Percentiles rank a stretch among this genome's conserved stretches.
Conservation (phyloP, 92 coral and sea anemone species). For the Isaurus tuberculatus region DNA sequence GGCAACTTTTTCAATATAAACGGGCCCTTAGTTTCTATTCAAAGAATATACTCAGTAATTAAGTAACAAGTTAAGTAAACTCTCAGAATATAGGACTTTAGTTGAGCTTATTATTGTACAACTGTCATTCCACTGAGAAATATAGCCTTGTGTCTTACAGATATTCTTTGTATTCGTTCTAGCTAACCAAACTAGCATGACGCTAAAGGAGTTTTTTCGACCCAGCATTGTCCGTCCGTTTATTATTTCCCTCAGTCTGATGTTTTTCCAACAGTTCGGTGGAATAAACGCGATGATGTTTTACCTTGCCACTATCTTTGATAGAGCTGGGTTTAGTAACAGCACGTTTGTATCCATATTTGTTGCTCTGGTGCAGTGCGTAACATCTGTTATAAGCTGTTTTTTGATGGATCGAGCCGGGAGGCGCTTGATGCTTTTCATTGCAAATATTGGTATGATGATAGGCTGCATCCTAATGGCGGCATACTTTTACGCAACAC, state of each 20-base stretch:
- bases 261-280: conserved; percentile 82
- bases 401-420: conserved; percentile 89
- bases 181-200: conserved; percentile 50
- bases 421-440: conserved; percentile 77
- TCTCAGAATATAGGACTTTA: too few species aligned
- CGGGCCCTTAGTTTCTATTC: too few species aligned
- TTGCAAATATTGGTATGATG: conserved; percentile 74
- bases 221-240: conserved; percentile 80
- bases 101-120: too few species aligned
- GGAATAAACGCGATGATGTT: conserved; percentile 93
- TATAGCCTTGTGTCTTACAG: neutral
- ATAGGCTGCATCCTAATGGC: conserved; percentile 73
- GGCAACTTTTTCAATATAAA: too few species aligned
- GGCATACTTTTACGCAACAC: conserved; percentile 57
- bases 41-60: too few species aligned
- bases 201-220: conserved; percentile 67
- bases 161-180: neutral
- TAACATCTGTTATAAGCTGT: conserved; percentile 70
- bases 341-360: conserved; percentile 79
- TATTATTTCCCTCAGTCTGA: conserved; percentile 74
- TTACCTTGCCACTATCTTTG: conserved; percentile 85
- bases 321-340: conserved; percentile 75
- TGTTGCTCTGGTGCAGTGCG: conserved; percentile 77
- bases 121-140: too few species aligned
- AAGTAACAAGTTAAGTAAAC: too few species aligned